A percentile compares a stretch with the other conserved stretches of the same genome.
phyloP scores from a whole-genome alignment of 2,113 vertebrate species.

The Ciconia boyciana region DNA sequence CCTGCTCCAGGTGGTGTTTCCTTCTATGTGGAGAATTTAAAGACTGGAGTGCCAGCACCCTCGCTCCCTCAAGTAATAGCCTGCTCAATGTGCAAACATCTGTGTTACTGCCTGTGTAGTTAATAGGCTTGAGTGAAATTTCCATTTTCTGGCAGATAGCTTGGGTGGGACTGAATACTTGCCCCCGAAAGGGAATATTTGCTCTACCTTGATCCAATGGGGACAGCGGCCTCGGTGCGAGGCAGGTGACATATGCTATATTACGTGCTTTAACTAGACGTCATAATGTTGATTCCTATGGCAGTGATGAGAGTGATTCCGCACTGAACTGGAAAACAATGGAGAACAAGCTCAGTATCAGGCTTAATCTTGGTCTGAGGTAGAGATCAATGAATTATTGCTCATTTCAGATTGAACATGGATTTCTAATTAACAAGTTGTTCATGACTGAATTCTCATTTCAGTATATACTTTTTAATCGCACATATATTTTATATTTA shows the following conservation, averaged over 20 bases:
- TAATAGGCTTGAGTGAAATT: conserved; percentile 5
- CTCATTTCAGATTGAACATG: background rate
- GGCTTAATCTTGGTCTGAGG: background rate
- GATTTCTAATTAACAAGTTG: background rate
- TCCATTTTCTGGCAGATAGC: background rate
- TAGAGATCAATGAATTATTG: background rate
- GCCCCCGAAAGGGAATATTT: background rate
- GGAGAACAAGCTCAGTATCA: background rate
- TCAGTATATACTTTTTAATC: background rate
- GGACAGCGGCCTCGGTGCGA: background rate
- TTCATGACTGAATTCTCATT: background rate
- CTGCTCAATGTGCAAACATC: conserved; percentile 1
- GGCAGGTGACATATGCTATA: background rate
- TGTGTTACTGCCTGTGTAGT: background rate
- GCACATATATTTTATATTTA: no score
- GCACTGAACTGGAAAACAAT: background rate
- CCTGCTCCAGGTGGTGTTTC: conserved; percentile 23
- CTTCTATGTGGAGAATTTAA: background rate
- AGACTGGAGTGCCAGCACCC: conserved; percentile 12
- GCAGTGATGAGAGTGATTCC: background rate
- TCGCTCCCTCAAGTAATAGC: background rate
- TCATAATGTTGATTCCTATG: background rate
- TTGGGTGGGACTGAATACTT: background rate
- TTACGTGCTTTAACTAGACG: background rate
- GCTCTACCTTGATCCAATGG: background rate